These are phyloP conservation scores for Hippocampus guttulatus DNA, from an alignment of 2,113 vertebrate genomes.

Conservation along the genomic window DNA sequence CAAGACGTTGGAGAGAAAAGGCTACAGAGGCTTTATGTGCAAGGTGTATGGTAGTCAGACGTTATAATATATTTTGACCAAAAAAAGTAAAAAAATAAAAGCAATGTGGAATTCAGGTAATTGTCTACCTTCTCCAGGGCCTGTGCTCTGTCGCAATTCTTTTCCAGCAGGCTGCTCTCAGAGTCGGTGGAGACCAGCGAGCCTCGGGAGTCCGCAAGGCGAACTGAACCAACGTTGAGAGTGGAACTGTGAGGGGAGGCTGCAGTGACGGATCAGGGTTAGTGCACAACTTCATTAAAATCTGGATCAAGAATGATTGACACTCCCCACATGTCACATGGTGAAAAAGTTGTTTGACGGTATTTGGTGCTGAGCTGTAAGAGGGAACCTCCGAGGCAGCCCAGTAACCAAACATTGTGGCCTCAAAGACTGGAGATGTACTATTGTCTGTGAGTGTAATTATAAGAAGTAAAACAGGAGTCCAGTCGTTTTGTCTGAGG, in stretches of 20 bases:
- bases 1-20: no score
- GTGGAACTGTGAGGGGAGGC: slow-evolving; percentile 89
- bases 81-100: background rate
- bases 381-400: background rate
- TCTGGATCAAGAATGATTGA: background rate
- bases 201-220: slow-evolving; percentile 88
- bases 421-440: background rate
- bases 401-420: background rate
- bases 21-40: no score
- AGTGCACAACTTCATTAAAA: background rate
- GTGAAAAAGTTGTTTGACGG: background rate
- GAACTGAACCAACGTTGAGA: slow-evolving; percentile 82
- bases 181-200: slow-evolving; percentile 95
- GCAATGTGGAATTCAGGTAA: background rate
- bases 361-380: background rate
- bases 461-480: background rate
- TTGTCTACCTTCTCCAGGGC: slow-evolving; percentile 88
- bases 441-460: background rate
- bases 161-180: slow-evolving; percentile 86
- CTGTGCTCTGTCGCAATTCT: slow-evolving; percentile 82
- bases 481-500: background rate
- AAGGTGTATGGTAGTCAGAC: no score
- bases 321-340: background rate
- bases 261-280: slow-evolving; percentile 43
- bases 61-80: no score